Base-by-base conservation (phyloP, 2,113 vertebrate genomes). In the Nannospalax galili region DNA sequence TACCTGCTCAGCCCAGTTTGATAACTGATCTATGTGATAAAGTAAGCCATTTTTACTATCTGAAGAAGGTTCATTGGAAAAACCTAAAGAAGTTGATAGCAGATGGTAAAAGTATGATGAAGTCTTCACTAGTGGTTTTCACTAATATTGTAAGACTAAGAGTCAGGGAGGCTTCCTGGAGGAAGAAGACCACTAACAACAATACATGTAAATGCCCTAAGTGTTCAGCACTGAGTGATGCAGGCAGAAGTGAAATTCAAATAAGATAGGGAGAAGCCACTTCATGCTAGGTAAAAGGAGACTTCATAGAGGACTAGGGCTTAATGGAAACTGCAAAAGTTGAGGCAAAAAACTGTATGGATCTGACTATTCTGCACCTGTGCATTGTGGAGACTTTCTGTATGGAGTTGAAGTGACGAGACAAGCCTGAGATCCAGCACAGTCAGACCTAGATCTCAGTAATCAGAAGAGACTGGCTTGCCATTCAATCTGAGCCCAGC, bases 311-410 rank as follows among this genome's bases (percentile, higher is more conserved):
- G 79, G 28, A 80, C 10, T 62, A 37, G 9, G 19, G 8, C 84
- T 84, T 95, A 26, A 92, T 58, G 37, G 92, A 62, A 93, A 52
- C 64, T 78, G 67, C 42, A 12, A 92, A 90, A 85, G 30, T 42
- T 93, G 69, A 56, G 40, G 30, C 92, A 42, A 84, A 35, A 81
- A 88, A 56, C 15, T 14, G 9, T 28, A 35, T 5, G 40, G 12
- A 35, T 11, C 8, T 81, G 60, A n/a, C 10, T 17, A 37, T 7
- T 81, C 32, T 72, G n/a, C 24, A 84, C 32, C 40, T 94, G 56
- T 75, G 65, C 48, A 58, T 64, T n/a, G 30, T 74, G 32, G 67
- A 30, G 74, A 37, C 10, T 81, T 81, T 93, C 48, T 74, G 26
- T 45, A 74, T 75, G 42, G 64, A 26, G 22, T n/a, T 45, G 14